Conservation (phyloP, 2,113 vertebrate genomes). For the Bagarius yarrelli region DNA sequence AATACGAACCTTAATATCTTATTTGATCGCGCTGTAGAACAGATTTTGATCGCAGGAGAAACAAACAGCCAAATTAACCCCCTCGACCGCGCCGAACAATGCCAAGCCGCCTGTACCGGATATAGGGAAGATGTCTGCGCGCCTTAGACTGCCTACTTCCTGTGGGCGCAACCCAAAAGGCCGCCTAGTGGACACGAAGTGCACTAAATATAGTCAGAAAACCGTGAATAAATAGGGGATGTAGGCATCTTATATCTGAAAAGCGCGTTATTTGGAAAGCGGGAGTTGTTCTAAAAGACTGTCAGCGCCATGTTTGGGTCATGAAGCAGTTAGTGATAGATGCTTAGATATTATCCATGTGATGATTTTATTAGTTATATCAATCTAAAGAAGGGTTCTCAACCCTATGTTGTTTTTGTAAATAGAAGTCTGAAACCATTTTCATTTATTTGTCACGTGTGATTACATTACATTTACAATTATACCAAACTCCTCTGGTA, state of each 20-base stretch:
- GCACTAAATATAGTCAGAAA: neutral
- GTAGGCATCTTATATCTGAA: neutral
- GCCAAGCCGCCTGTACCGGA: neutral
- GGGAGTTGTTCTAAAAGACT: neutral
- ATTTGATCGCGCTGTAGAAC: too few relatives aligned
- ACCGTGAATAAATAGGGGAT: neutral
- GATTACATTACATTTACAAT: too few relatives aligned
- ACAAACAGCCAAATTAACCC: too few relatives aligned
- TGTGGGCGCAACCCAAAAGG: neutral
- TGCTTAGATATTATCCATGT: too few relatives aligned
- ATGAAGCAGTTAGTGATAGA: too few relatives aligned
- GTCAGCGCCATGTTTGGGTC: neutral
- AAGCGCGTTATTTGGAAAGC: neutral
- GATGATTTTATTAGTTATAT: too few relatives aligned
- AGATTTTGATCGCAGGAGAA: too few relatives aligned
- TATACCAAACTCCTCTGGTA: too few relatives aligned
- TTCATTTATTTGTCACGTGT: too few relatives aligned
- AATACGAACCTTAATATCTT: neutral
- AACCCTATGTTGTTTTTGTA: too few relatives aligned
- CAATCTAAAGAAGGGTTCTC: too few relatives aligned
- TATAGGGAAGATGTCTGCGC: neutral
- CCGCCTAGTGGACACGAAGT: neutral
- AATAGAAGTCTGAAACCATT: too few relatives aligned
- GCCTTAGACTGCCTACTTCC: neutral
- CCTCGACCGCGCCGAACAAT: constrained; percentile 11